A percentile compares a stretch with the other conserved stretches of the same genome.
Evolutionary conservation across 2,888 invertebrate genomes (phyloP).

Genomic region (Volucella inanis): DNA sequence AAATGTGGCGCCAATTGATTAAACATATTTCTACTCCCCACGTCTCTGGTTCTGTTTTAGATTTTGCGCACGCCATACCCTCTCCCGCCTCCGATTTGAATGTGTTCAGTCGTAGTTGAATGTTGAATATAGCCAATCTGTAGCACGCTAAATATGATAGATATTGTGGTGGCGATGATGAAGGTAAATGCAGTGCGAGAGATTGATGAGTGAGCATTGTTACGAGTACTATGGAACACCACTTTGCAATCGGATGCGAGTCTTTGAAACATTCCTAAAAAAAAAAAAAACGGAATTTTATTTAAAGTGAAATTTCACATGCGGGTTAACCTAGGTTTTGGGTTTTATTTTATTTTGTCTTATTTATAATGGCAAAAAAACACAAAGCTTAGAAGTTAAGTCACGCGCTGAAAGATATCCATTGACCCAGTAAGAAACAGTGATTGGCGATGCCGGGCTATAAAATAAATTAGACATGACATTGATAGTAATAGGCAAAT

Average conservation of each 20-base stretch:
- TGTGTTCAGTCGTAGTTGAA: not conserved
- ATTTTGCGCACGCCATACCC: slow-evolving; percentile 57
- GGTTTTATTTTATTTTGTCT: no score
- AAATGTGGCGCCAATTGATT: slow-evolving; percentile 73
- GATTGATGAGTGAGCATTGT: slow-evolving; percentile 37
- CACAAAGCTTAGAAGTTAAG: slow-evolving; percentile 48
- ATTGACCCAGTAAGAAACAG: slow-evolving; percentile 62
- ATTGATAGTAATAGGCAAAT: slow-evolving; percentile 7
- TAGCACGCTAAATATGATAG: slow-evolving; percentile 52
- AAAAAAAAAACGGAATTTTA: slow-evolving; percentile 29
- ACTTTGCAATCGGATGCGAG: slow-evolving; percentile 34
- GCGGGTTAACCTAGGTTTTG: not conserved
- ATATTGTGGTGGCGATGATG: slow-evolving; percentile 47
- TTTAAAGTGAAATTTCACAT: slow-evolving; percentile 24
- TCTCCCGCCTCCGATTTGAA: slow-evolving; percentile 8
- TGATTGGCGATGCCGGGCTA: slow-evolving; percentile 34
- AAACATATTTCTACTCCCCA: slow-evolving; percentile 50
- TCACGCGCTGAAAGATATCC: slow-evolving; percentile 57
- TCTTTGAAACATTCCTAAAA: slow-evolving; percentile 64
- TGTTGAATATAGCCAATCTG: slow-evolving; percentile 30
- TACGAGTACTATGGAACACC: slow-evolving; percentile 6
- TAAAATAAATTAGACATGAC: slow-evolving; percentile 24
- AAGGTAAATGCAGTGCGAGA: slow-evolving; percentile 38
- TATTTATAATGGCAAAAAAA: slow-evolving; percentile 7
- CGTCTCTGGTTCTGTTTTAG: slow-evolving; percentile 56